A percentile compares a stretch with the other conserved stretches of the same genome.
These are phyloP conservation scores for Diplodus sargus DNA, from an alignment of 2,797 vertebrate genomes.

Conservation along the genomic window DNA sequence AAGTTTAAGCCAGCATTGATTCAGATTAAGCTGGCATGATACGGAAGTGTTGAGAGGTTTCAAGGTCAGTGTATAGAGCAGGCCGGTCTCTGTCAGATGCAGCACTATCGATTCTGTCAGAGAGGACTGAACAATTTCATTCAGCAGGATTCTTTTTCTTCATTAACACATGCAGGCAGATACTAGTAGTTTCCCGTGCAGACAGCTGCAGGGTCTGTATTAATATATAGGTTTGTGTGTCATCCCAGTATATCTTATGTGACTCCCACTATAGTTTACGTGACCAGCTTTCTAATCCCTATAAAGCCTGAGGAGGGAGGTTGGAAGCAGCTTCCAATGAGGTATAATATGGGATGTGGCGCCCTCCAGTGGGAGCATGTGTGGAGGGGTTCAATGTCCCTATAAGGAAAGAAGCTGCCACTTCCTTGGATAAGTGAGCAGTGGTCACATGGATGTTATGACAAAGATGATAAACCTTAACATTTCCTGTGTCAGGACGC, in stretches of 20 bases:
- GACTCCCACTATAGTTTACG: conserved; percentile 51
- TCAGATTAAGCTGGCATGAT: conserved; percentile 37
- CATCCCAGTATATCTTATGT: conserved; percentile 42
- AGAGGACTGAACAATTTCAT: neutral
- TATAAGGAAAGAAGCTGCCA: neutral
- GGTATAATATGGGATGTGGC: conserved; percentile 38
- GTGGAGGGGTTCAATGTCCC: neutral
- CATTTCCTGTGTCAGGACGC: neutral
- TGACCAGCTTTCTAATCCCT: conserved; percentile 69
- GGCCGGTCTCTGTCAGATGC: conserved; percentile 11
- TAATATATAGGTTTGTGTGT: conserved; percentile 72
- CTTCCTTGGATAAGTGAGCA: conserved; percentile 9
- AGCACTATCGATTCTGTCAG: conserved; percentile 34
- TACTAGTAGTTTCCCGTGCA: neutral
- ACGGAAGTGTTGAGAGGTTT: conserved; percentile 46
- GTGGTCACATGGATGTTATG: conserved; percentile 13
- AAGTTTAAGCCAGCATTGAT: conserved; percentile 19
- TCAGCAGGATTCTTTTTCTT: neutral
- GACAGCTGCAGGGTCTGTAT: conserved; percentile 15
- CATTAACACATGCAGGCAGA: neutral
- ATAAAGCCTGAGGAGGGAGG: conserved; percentile 45
- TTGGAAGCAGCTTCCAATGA: conserved; percentile 3
- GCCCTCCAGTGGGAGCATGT: conserved; percentile 60
- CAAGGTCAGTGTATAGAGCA: conserved; percentile 58
- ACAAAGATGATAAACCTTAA: conserved; percentile 24